A percentile compares a stretch with the other conserved stretches of the same genome.
Conservation (phyloP, 2,797 vertebrate species). For the Taenioides sp. region DNA sequence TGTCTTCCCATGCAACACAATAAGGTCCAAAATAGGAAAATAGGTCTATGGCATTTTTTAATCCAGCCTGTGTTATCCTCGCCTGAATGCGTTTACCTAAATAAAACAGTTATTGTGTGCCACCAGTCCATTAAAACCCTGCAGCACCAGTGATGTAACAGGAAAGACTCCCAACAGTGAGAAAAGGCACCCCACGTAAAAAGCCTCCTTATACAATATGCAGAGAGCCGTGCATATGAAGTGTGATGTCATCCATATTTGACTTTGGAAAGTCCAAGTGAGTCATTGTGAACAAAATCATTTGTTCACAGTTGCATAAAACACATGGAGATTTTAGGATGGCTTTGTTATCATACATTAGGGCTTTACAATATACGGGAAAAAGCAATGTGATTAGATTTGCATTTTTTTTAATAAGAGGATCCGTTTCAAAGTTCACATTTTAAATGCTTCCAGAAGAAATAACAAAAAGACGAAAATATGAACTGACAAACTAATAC, state of each 20-base stretch:
- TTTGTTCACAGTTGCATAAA: slow-evolving; percentile 16
- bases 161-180: slow-evolving; percentile 38
- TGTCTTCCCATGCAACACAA: no score
- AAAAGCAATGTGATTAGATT: no score
- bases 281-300: slow-evolving; percentile 32
- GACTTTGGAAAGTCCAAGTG: slow-evolving; percentile 15
- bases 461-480: no score
- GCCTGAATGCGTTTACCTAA: background rate
- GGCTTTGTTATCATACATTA: no score
- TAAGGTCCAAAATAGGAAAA: background rate
- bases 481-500: no score
- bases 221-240: slow-evolving; percentile 36
- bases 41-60: background rate
- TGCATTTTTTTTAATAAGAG: no score
- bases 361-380: no score
- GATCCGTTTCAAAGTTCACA: no score
- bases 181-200: slow-evolving; percentile 37
- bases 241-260: slow-evolving; percentile 29
- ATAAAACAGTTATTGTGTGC: slow-evolving; percentile 13
- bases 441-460: no score
- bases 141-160: slow-evolving; percentile 13
- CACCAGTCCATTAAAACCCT: slow-evolving; percentile 6
- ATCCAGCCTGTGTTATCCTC: background rate
- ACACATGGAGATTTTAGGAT: slow-evolving; percentile 3
- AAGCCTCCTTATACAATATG: slow-evolving; percentile 56